A percentile compares a stretch with the other conserved stretches of the same genome.
Conservation (phyloP, 1,140 invertebrate species). For the Himalopsyche phryganea region DNA sequence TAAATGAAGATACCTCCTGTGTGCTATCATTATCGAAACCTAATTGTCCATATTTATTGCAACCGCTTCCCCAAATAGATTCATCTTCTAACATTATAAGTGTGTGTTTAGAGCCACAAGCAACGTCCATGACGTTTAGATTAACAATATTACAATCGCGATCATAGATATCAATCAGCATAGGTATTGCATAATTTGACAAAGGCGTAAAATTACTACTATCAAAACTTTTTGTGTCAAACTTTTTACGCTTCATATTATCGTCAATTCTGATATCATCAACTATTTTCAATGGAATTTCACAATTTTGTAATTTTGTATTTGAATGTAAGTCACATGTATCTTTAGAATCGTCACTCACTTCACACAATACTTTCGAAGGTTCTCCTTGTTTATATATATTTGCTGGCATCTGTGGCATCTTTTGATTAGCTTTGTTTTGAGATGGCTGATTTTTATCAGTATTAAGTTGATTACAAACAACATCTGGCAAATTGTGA, state of each 20-base stretch:
- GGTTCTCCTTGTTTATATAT: no score
- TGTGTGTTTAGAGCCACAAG: conserved; percentile 67
- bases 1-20: conserved; percentile 7
- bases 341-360: no score
- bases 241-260: conserved; percentile 11
- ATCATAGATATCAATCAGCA: conserved; percentile 54
- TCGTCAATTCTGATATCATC: not conserved
- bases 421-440: no score
- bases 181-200: conserved; percentile 49
- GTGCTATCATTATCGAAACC: conserved; percentile 42
- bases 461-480: no score
- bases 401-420: no score
- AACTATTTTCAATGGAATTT: no score
- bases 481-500: no score
- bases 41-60: conserved; percentile 72
- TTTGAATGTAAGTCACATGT: no score
- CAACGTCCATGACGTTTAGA: conserved; percentile 54
- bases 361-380: no score
- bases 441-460: no score
- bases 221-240: not conserved
- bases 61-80: conserved; percentile 66
- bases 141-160: conserved; percentile 43
- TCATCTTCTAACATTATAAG: conserved; percentile 59
- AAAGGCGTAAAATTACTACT: conserved; percentile 10
- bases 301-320: no score